Evolutionary conservation across 2,797 vertebrate genomes (phyloP).

Genomic region (Oceanodroma leucorhoa): DNA sequence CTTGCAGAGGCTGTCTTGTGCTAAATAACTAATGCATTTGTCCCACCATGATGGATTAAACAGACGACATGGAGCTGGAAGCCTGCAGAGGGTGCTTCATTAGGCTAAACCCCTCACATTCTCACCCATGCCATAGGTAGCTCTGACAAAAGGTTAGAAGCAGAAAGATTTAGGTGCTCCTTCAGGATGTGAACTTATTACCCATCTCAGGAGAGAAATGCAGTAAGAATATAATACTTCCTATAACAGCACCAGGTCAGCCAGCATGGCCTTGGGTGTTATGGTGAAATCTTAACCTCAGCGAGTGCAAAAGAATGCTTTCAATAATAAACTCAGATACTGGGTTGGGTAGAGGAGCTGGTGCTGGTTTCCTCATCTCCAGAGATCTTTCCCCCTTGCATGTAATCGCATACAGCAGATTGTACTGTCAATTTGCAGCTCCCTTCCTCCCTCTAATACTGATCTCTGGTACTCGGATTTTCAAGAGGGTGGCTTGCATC

Average conservation of each 20-base stretch:
- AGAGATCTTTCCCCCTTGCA: not conserved
- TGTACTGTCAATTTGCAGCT: not conserved
- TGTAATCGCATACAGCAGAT: not conserved
- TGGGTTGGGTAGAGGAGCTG: not conserved
- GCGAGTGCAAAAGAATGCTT: not conserved
- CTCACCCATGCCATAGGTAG: not conserved
- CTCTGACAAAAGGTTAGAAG: not conserved
- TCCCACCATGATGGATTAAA: not conserved
- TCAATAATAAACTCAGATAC: slow-evolving; percentile 3
- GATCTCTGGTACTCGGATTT: not conserved
- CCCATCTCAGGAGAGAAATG: not conserved
- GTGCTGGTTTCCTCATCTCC: not conserved
- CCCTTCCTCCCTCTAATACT: not conserved
- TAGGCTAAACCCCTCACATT: not conserved
- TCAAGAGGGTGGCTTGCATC: not conserved
- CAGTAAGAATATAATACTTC: slow-evolving; percentile 51
- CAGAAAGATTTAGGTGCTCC: slow-evolving; percentile 35
- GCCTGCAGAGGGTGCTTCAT: not conserved
- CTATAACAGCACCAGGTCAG: slow-evolving; percentile 43
- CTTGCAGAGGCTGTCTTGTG: not conserved
- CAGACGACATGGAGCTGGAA: not conserved
- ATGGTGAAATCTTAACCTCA: slow-evolving; percentile 20
- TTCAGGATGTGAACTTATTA: slow-evolving; percentile 25
- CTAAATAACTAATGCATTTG: not conserved
- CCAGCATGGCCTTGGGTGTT: not conserved